Evolutionary conservation across 2,888 invertebrate species (phyloP).

Genomic region (Electrophaes corylata): DNA sequence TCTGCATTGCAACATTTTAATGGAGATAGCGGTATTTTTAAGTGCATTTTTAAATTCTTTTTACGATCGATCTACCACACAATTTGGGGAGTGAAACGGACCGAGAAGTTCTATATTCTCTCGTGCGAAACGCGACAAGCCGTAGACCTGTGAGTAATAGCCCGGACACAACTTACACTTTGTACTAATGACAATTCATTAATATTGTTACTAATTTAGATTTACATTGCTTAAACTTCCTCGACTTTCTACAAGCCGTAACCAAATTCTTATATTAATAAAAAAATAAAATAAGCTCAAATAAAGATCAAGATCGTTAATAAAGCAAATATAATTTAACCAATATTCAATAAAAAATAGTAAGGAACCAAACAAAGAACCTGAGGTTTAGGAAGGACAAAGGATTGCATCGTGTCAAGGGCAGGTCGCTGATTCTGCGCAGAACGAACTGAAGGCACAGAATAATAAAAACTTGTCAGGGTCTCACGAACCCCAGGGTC

Average conservation of each 20-base stretch:
- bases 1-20: constrained; percentile 11
- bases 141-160: constrained; percentile 49
- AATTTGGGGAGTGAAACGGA: constrained; percentile 55
- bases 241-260: background rate
- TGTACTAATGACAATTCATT: constrained; percentile 24
- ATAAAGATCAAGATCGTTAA: too few relatives aligned
- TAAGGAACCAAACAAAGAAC: constrained; percentile 22
- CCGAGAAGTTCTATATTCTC: constrained; percentile 49
- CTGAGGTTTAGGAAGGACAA: constrained; percentile 60
- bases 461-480: constrained; percentile 19
- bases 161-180: constrained; percentile 40
- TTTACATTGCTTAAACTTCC: background rate
- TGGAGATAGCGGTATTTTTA: constrained; percentile 7
- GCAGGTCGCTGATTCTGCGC: constrained; percentile 80
- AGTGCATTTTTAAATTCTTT: constrained; percentile 18
- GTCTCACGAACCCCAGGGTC: constrained; percentile 13
- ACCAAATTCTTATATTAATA: too few relatives aligned
- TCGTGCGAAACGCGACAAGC: constrained; percentile 62
- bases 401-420: constrained; percentile 76
- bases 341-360: constrained; percentile 4
- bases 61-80: constrained; percentile 44
- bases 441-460: constrained; percentile 39
- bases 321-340: too few relatives aligned
- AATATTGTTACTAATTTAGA: constrained; percentile 7
- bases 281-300: too few relatives aligned